These are phyloP conservation scores for Zaprionus ghesquierei DNA, from an alignment of 1,140 invertebrate species.

Conservation along the genomic window DNA sequence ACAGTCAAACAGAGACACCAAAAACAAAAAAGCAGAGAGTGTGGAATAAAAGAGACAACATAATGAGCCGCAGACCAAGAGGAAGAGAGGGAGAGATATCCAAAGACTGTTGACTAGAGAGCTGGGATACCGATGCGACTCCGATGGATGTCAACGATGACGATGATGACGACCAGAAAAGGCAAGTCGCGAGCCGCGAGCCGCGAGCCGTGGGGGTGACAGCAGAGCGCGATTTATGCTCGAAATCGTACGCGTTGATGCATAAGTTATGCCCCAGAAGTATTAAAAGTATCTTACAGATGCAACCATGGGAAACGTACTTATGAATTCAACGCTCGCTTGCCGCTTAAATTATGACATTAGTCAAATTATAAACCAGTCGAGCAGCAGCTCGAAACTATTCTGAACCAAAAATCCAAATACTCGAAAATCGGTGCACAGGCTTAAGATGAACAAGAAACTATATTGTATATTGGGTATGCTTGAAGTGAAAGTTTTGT, in stretches of 20 bases:
- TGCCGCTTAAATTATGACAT: conserved; percentile 31
- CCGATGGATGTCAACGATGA: conserved; percentile 23
- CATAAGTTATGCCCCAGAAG: conserved; percentile 64
- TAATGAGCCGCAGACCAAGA: background rate
- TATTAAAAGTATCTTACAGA: conserved; percentile 52
- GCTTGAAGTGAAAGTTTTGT: no score
- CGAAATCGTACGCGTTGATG: conserved; percentile 75
- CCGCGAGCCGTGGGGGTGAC: conserved; percentile 54
- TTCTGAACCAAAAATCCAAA: background rate
- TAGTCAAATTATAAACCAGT: conserved; percentile 20
- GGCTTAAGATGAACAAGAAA: background rate
- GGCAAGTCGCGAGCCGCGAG: conserved; percentile 42
- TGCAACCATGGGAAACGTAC: conserved; percentile 33
- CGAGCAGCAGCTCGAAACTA: background rate
- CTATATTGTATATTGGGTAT: background rate
- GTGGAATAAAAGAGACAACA: background rate
- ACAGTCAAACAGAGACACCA: conserved; percentile 44
- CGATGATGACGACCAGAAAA: conserved; percentile 53
- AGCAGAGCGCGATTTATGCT: conserved; percentile 71
- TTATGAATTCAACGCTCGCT: conserved; percentile 9
- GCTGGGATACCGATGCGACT: conserved; percentile 27
- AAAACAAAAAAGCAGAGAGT: conserved; percentile 28
- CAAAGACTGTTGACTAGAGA: conserved; percentile 32
- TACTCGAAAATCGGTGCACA: background rate
- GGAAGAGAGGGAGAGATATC: conserved; percentile 7